Evolutionary conservation across 2,797 vertebrate species (phyloP).

Genomic region (Urocyon cinereoargenteus): DNA sequence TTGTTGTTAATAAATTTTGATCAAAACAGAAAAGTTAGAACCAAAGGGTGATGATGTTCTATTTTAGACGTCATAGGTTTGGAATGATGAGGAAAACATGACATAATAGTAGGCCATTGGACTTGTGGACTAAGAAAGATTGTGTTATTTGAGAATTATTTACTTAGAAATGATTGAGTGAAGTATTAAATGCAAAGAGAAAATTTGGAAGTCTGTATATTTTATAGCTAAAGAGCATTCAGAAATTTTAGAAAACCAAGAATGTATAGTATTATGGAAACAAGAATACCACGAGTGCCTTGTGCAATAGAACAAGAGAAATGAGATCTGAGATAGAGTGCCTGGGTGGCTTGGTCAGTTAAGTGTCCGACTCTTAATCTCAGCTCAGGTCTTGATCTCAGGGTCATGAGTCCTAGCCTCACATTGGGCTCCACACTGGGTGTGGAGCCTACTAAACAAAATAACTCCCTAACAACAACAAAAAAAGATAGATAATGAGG

Average conservation of each 20-base stretch:
- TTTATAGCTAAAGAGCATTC: neutral
- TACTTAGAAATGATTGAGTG: neutral
- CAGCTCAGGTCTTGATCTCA: neutral
- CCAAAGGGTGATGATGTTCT: neutral
- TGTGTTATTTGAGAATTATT: slow-evolving; percentile 9
- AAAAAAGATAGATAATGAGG: neutral
- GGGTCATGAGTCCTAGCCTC: neutral
- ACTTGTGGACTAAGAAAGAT: slow-evolving; percentile 15
- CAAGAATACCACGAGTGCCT: neutral
- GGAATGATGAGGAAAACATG: neutral
- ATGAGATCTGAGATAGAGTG: neutral
- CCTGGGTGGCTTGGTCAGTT: neutral
- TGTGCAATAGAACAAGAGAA: neutral
- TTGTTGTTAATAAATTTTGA: neutral
- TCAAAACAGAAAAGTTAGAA: neutral
- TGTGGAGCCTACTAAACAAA: neutral
- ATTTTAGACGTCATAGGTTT: neutral
- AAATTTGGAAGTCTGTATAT: neutral
- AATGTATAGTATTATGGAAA: neutral
- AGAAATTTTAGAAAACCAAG: neutral
- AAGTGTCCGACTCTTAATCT: neutral
- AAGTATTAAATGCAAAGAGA: slow-evolving; percentile 17
- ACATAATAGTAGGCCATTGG: neutral
- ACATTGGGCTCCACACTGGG: neutral
- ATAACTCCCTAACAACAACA: neutral